Evolutionary conservation across 2,888 invertebrate species (phyloP).

Genomic region (Mamestra brassicae): DNA sequence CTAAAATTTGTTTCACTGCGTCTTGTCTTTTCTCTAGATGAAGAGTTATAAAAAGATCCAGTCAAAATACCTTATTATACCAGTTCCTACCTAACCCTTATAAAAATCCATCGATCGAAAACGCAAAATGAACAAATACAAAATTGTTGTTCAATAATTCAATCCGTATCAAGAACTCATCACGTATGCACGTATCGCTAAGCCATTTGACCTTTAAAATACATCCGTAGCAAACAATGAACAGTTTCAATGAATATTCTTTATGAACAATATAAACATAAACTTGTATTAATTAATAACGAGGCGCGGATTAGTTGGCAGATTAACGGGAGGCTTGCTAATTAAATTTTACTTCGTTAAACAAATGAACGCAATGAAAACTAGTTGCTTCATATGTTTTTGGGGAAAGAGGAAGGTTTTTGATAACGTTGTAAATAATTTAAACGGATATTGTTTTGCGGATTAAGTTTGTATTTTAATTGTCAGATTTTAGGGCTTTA

Average conservation of each 20-base stretch:
- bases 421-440: conserved; percentile 15
- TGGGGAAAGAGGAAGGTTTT: conserved; percentile 11
- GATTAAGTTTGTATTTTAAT: conserved; percentile 3
- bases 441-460: conserved; percentile 1
- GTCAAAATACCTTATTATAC: too few species aligned
- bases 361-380: conserved; percentile 22
- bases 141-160: conserved; percentile 3
- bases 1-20: too few species aligned
- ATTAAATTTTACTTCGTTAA: conserved; percentile 36
- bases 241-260: conserved; percentile 15
- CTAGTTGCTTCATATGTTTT: conserved; percentile 9
- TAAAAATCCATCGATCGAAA: neutral
- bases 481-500: neutral
- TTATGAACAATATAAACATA: conserved; percentile 32
- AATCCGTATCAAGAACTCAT: conserved; percentile 1
- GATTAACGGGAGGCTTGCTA: conserved; percentile 24
- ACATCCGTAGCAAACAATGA: conserved; percentile 1
- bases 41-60: too few species aligned
- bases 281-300: conserved; percentile 45
- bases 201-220: conserved; percentile 29
- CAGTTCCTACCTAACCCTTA: neutral
- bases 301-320: conserved; percentile 16
- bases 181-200: conserved; percentile 5
- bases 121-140: neutral
- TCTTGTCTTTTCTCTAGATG: too few species aligned